phyloP scores from a whole-genome alignment of 37 sponge, comb jelly and placozoan species.

The Agelas oroides region DNA sequence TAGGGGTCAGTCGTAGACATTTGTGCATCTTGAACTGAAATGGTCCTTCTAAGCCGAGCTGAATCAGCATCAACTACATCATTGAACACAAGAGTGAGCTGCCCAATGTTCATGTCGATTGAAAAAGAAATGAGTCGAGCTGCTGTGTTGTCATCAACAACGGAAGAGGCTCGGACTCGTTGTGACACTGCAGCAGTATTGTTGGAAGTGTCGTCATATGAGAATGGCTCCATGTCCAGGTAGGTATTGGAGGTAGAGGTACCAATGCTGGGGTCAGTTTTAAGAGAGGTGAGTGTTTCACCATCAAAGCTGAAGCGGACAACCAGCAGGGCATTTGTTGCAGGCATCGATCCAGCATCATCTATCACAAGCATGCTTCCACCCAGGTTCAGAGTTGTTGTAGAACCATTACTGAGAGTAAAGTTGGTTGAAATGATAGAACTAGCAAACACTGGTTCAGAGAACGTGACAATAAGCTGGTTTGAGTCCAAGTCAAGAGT shows the following conservation, averaged over 20 bases:
- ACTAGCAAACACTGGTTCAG: slow-evolving; percentile 74
- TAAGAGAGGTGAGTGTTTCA: slow-evolving; percentile 49
- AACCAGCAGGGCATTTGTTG: slow-evolving; percentile 21
- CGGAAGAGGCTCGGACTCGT: slow-evolving; percentile 1
- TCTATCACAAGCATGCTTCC: slow-evolving; percentile 26
- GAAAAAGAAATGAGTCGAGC: slow-evolving; percentile 56
- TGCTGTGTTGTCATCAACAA: slow-evolving; percentile 43
- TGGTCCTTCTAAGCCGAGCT: not conserved
- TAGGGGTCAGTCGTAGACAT: not conserved
- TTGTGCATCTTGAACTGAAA: slow-evolving; percentile 40
- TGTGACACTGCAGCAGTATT: slow-evolving; percentile 6
- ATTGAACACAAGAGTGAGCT: slow-evolving; percentile 64
- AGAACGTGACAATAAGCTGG: slow-evolving; percentile 75
- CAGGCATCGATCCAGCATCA: not conserved
- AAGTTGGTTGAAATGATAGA: slow-evolving; percentile 42
- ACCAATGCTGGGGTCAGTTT: slow-evolving; percentile 66
- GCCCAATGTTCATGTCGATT: slow-evolving; percentile 70
- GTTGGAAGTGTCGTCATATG: slow-evolving; percentile 55
- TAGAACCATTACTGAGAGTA: slow-evolving; percentile 38
- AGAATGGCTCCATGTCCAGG: slow-evolving; percentile 6
- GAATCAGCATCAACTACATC: slow-evolving; percentile 58
- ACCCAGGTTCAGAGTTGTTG: slow-evolving; percentile 3
- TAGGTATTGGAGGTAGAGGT: slow-evolving; percentile 52
- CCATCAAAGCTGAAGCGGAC: slow-evolving; percentile 54
- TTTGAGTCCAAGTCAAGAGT: slow-evolving; percentile 75